Base-by-base conservation (phyloP, 2,113 vertebrate genomes). In the Okapia johnstoni region DNA sequence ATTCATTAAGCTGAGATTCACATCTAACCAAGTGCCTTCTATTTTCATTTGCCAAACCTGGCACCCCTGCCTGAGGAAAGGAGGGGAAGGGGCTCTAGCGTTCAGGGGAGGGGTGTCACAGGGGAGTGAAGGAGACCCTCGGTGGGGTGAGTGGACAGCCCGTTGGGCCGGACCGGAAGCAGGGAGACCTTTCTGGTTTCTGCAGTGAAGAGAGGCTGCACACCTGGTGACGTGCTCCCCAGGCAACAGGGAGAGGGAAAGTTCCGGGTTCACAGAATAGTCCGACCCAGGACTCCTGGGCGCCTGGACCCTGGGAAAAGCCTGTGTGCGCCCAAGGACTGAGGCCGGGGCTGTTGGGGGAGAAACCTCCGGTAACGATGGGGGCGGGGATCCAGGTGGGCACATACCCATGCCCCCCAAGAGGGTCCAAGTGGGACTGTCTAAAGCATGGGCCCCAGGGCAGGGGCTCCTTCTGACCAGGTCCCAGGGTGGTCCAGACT, bases 81-180 rank as follows among this genome's bases (percentile, higher is more conserved):
- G 55, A 58, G 57, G 83, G 5, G 14, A 55, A 85, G 36, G 55
- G 15, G 36, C 36, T 85, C 7, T 16, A 28, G 55, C 7, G 16
- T 60, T 58, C 36, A 46, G 83, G 25, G 25, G 55, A 85, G 14
- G 36, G 26, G 26, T 43, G 55, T 58, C 36, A 17, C 30, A 36
- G 9, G 55, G 8, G 55, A 19, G 36, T 85, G 26, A 40, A 30
- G 81, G 54, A 43, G n/a, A 84, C 14, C 54, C 52, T 16, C 7
- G 1, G 7, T 40, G 7, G 23, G 36, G 25, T 30, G 83, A 40
- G 25, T 58, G 81, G 54, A 36, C 23, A 43, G 81, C 25, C 54
- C n/a, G 13, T 6, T 17, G 54, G 81, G 54, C 14, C 0, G 0
- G 54, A 17, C 81, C 0, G 7, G 14, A 54, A 10, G 33, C 14